Percentiles rank a stretch among this genome's conserved stretches.
Conservation (phyloP, 2,888 invertebrate species). For the Apamea monoglypha region DNA sequence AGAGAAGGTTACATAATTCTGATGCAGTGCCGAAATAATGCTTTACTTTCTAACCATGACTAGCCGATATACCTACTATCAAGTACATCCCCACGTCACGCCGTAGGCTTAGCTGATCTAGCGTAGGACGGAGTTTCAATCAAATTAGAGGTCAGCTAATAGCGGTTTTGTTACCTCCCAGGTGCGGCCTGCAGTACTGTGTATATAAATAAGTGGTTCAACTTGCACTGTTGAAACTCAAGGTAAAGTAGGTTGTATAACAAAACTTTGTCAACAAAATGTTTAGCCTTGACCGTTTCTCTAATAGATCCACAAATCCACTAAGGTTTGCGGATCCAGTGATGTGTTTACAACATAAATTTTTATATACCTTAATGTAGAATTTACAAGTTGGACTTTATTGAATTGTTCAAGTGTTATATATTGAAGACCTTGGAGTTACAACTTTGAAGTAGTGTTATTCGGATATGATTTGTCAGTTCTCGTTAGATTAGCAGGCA, state of each 20-base stretch:
- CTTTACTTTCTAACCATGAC: constrained; percentile 50
- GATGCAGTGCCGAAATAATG: constrained; percentile 25
- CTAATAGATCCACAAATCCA: too few species aligned
- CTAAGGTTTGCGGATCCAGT: too few species aligned
- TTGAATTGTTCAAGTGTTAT: too few species aligned
- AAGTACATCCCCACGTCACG: background rate
- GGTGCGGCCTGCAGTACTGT: background rate
- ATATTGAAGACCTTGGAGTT: too few species aligned
- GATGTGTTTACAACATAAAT: too few species aligned
- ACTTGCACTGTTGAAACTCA: constrained; percentile 10
- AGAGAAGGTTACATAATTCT: constrained; percentile 20
- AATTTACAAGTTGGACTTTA: too few species aligned
- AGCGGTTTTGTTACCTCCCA: background rate
- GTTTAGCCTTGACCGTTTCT: constrained; percentile 26
- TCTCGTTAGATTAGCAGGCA: too few species aligned
- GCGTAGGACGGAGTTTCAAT: background rate
- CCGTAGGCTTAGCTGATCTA: background rate
- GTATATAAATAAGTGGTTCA: constrained; percentile 3
- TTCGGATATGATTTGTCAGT: too few species aligned
- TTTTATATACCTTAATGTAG: too few species aligned
- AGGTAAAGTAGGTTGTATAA: constrained; percentile 26
- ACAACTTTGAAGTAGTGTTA: too few species aligned
- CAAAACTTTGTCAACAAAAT: background rate
- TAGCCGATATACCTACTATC: background rate
- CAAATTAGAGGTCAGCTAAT: background rate